Base-by-base conservation (phyloP, 2,888 invertebrate genomes). In the Hesperia comma region DNA sequence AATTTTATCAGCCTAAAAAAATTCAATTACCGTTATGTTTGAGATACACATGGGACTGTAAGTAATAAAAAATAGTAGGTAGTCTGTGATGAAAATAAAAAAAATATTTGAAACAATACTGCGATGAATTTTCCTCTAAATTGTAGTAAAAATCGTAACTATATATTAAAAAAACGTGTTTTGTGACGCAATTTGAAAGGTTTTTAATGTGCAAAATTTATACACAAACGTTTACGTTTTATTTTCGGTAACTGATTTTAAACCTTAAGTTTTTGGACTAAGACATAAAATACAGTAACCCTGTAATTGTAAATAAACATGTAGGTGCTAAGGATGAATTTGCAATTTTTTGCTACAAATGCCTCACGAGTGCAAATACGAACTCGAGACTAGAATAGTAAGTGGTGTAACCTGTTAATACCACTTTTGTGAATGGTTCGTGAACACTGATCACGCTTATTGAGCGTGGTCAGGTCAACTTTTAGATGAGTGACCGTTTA, bases 301-400 rank as follows among this genome's bases (percentile, higher is more conserved):
- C 19, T 57, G 4, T 41, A 40, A 10, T 17, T 57, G 12, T 26
- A 55, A 2, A 55, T 21, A 37, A 32, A n/a, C 15, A 41, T 8
- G 40, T 57, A 41, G n/a, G 17, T 19, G 21, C 21, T 51, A 26
- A 56, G 17, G 15, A n/a, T 56, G 40, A 56, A 40, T 19, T 37
- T 37, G 56, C 40, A 17, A 41, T 41, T 58, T 40, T 58, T 58
- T 58, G 15, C 41, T 41, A 58, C n/a, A 40, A 41, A 26, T 21
- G 3, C n/a, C 37, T 58, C 40, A 58, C 51, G 14, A 14, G 21
- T 21, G 51, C 51, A 19, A 51, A 51, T 26, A 51, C 21, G 51
- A 26, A 51, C 51, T 51, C 12, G 14, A 26, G 21, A 26, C 51
- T 51, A 51, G 51, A 49, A 49, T 49, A 49, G 19, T 49, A 49